Conservation (phyloP, 2,113 vertebrate species). For the Lepisosteus osseus region DNA sequence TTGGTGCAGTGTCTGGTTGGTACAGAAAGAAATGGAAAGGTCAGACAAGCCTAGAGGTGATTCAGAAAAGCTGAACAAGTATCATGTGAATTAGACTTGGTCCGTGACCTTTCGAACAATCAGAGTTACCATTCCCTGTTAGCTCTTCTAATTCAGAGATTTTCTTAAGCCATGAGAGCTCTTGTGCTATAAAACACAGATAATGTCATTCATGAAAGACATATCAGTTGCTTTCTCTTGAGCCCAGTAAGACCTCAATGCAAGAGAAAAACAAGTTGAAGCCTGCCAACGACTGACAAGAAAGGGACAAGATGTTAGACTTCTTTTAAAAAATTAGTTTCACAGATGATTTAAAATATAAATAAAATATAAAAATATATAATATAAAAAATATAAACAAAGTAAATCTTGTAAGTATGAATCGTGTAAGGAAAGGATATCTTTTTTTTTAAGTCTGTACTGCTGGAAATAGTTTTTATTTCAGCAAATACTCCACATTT, state of each 20-base stretch:
- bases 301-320: no score
- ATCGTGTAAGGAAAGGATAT: no score
- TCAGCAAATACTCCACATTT: no score
- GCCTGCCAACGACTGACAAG: no score
- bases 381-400: no score
- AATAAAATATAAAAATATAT: no score
- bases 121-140: neutral
- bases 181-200: neutral
- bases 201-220: constrained; percentile 3
- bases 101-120: neutral
- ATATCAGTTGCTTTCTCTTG: neutral
- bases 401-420: no score
- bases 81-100: constrained; percentile 8
- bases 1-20: neutral
- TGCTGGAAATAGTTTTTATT: no score
- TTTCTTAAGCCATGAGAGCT: neutral
- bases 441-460: no score
- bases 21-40: neutral
- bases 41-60: neutral
- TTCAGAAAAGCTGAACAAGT: constrained; percentile 2
- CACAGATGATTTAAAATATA: no score
- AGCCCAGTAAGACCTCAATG: neutral
- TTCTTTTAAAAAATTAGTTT: no score
- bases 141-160: neutral
- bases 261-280: no score